These are phyloP conservation scores for Tipula helvola DNA, from an alignment of 2,888 invertebrate species.

Conservation along the genomic window DNA sequence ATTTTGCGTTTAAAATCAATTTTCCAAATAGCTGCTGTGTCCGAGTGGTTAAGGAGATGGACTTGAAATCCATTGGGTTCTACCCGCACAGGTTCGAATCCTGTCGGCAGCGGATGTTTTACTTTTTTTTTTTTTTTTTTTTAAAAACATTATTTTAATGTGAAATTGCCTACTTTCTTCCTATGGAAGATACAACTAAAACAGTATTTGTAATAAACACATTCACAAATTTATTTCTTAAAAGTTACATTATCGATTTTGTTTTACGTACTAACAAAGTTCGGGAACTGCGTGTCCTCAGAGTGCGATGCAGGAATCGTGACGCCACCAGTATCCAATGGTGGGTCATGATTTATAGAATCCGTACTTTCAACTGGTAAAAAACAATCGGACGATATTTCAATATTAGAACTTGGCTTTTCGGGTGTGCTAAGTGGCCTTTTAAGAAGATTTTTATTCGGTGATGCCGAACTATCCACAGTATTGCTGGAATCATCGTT, in stretches of 20 bases:
- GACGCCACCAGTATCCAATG: conserved; percentile 31
- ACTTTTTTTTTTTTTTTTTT: background rate
- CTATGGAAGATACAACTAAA: background rate
- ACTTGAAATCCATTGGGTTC: conserved; percentile 12
- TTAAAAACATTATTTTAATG: background rate
- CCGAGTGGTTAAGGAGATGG: conserved; percentile 12
- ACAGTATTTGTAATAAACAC: background rate
- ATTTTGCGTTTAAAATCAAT: background rate
- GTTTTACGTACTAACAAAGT: conserved; percentile 12
- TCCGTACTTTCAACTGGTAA: conserved; percentile 30
- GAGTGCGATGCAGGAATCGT: conserved; percentile 31
- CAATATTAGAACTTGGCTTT: conserved; percentile 22
- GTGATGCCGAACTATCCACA: conserved; percentile 15
- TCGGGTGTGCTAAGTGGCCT: conserved; percentile 8
- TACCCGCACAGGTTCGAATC: conserved; percentile 12
- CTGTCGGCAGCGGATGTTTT: background rate
- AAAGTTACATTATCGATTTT: background rate
- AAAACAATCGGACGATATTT: conserved; percentile 31
- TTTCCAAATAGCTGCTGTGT: background rate
- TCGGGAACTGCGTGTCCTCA: conserved; percentile 32
- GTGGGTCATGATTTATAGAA: conserved; percentile 29
- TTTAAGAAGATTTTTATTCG: conserved; percentile 21
- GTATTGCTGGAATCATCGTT: conserved; percentile 21
- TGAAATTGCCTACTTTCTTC: too few relatives aligned
- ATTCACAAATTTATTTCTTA: background rate